Evolutionary conservation across 2,113 vertebrate species (phyloP), one percentile per base, ranked within the genome.

Genomic region (Psilopsiagon aymara): DNA sequence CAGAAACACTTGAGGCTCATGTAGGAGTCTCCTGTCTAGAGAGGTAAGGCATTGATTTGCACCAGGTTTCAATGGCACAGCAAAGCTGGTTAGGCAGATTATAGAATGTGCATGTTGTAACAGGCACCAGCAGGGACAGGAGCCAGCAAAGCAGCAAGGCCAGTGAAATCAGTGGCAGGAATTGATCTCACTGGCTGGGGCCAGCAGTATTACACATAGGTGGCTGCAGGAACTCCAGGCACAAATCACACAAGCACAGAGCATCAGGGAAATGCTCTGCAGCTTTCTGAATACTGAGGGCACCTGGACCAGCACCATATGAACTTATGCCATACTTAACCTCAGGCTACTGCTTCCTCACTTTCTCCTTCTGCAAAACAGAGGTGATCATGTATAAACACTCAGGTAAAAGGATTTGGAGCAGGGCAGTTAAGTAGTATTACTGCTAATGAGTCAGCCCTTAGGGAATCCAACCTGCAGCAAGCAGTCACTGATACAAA

Each of bases 241-340:
- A n/a, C 0, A 0, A 75, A 8, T 5, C 9, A 39, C 10, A 11
- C 39, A 46, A 69, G 64, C 55, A 19, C 21, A 84, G 73, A 9
- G 8, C 44, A 51, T 2, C 23, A 74, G 46, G 27, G 24, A 70
- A 57, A 46, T 0, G 0, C 20, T 57, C 39, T 7, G 0, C n/a
- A 18, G 37, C 11, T 17, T 35, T 71, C 69, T 25, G 21, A 57
- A 20, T 33, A 44, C 27, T 1, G 2, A 81, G 21, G 53, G n/a
- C 41, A 74, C 68, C 24, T 44, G 60, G 43, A 46, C 9, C 67
- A 88, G 66, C 82, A 67, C 41, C 33, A 1, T 1, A 17, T 3
- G 39, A 88, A 31, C 43, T 73, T n/a, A 20, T 13, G 39, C 18
- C 33, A 60, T 77, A 64, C 27, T 31, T 31, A 68, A 70, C 23